phyloP scores from a whole-genome alignment of 2,797 vertebrate genomes.

The Anableps anableps region DNA sequence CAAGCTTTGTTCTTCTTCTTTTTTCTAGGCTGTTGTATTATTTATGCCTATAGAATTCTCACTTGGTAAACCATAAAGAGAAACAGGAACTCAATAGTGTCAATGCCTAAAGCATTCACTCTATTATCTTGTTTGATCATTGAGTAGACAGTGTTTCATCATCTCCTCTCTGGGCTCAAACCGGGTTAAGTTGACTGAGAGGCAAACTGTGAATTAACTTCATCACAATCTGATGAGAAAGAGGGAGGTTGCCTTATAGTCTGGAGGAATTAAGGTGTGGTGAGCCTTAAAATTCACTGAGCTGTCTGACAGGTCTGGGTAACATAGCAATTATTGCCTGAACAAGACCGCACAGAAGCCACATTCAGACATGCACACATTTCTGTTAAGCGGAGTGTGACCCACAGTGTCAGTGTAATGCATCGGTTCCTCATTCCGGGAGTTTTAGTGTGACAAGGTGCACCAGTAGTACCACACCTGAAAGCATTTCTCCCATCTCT shows the following conservation, averaged over 20 bases:
- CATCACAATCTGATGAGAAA: not conserved
- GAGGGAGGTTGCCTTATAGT: not conserved
- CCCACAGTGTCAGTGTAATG: not conserved
- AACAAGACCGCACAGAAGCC: conserved; percentile 5
- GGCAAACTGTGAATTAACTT: not conserved
- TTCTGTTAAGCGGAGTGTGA: no score
- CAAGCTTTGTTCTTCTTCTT: no score
- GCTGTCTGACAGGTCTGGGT: conserved; percentile 32
- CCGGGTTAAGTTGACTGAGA: not conserved
- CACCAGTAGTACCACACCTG: not conserved
- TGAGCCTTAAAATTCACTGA: not conserved
- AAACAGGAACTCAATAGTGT: no score
- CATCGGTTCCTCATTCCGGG: not conserved
- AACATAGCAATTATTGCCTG: conserved; percentile 12
- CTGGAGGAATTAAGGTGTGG: conserved; percentile 5
- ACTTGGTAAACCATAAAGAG: no score
- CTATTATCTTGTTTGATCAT: conserved; percentile 21
- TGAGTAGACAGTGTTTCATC: conserved; percentile 8
- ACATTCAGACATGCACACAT: not conserved
- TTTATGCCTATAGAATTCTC: no score
- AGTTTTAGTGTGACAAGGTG: not conserved
- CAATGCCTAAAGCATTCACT: no score
- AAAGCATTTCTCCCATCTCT: not conserved
- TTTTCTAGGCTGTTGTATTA: no score
- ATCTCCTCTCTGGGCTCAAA: conserved; percentile 1